Percentiles rank a stretch among this genome's conserved stretches.
Evolutionary conservation across 2,113 vertebrate genomes (phyloP).

Genomic region (Dinomys branickii): DNA sequence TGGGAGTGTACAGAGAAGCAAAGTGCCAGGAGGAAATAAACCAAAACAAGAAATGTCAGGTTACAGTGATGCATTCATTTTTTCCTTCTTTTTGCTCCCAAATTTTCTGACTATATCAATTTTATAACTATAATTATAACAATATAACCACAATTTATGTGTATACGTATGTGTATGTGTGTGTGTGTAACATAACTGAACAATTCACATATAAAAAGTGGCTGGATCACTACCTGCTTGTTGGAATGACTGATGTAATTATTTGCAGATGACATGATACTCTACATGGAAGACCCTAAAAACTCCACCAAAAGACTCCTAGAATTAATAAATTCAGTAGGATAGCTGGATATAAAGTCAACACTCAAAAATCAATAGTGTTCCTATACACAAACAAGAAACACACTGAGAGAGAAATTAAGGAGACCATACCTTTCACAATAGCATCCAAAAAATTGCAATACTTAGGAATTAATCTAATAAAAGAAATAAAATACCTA

Average conservation of each 20-base stretch:
- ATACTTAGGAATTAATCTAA: no score
- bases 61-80: not conserved
- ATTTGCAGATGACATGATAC: no score
- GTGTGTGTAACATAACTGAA: not conserved
- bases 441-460: no score
- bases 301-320: no score
- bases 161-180: not conserved
- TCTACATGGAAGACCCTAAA: no score
- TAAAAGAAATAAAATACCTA: no score
- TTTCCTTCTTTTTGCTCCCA: not conserved
- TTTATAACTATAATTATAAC: constrained; percentile 17
- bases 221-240: not conserved
- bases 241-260: not conserved
- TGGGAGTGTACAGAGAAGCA: not conserved
- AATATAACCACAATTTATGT: not conserved
- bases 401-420: no score
- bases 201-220: not conserved
- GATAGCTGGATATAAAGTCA: no score
- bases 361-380: no score
- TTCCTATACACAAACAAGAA: no score
- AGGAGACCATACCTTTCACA: no score
- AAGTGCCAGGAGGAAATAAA: constrained; percentile 53
- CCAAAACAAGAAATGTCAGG: constrained; percentile 8
- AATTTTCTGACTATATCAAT: constrained; percentile 46
- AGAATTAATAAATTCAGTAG: no score